A percentile compares a stretch with the other conserved stretches of the same genome.
Evolutionary conservation across 2,113 vertebrate species (phyloP).

Genomic region (Tichodroma muraria): DNA sequence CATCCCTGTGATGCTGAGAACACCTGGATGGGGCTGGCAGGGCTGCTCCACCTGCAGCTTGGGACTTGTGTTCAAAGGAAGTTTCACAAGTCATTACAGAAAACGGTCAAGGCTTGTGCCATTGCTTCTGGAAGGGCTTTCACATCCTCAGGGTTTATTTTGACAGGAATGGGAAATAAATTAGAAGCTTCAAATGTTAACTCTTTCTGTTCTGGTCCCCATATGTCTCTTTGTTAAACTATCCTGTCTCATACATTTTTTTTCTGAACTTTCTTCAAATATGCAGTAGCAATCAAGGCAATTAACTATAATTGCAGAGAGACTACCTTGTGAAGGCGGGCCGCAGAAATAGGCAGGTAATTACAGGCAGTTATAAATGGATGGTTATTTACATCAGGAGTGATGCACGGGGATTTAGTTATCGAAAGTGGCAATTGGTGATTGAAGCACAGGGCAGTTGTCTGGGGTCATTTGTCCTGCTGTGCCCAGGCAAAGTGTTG

Average conservation of each 20-base stretch:
- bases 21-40: neutral
- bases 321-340: slow-evolving; percentile 54
- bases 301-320: slow-evolving; percentile 62
- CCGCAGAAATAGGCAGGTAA: slow-evolving; percentile 55
- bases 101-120: neutral
- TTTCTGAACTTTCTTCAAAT: slow-evolving; percentile 46
- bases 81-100: neutral
- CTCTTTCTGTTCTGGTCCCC: neutral
- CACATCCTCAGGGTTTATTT: neutral
- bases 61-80: neutral
- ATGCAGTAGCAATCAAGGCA: slow-evolving; percentile 57
- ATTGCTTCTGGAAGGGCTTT: neutral
- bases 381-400: slow-evolving; percentile 53
- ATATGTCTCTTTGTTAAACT: neutral
- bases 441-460: neutral
- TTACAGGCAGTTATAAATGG: slow-evolving; percentile 59
- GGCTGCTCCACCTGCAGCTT: neutral
- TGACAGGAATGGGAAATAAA: neutral
- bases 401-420: slow-evolving; percentile 1
- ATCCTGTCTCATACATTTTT: neutral
- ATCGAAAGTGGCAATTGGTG: neutral
- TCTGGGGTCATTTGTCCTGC: neutral
- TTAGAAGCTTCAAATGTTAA: neutral
- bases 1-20: neutral
- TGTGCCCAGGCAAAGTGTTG: neutral